Base-by-base conservation (phyloP, 1,140 invertebrate genomes). In the Drosophila guanche region DNA sequence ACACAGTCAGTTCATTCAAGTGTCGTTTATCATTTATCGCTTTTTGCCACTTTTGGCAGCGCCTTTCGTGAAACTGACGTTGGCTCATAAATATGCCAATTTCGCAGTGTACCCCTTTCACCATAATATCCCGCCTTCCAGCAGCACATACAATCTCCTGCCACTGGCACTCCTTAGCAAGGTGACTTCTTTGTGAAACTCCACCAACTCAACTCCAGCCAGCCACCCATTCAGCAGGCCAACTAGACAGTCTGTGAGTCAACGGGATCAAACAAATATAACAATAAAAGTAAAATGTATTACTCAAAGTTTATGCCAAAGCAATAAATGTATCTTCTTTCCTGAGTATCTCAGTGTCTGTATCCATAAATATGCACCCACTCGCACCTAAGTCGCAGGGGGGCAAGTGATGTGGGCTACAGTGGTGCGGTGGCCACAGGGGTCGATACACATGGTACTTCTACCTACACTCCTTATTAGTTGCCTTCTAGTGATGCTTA, bases 281-380 rank as follows among this genome's bases (percentile, higher is more conserved):
- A 85, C 81, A 86, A 88, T 85, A 85, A 85, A 85, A 85, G 74
- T 86, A 70, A 85, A 85, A 85, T 85, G 81, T 85, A 85, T 85
- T 86, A 77, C 81, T 67, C 65, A 81, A 72, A 88, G 81, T 85
- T 85, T 85, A 85, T 85, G 81, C 65, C 77, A 85, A 75, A 81
- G 81, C 81, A 81, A 85, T 85, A 85, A 85, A 85, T 85, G 81
- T 85, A 85, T 86, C 81, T 86, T 69, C 74, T 71, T 42, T 55
- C 65, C 51, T 77, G 71, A 73, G 60, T 79, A 67, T 58, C 76
- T 71, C 59, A 46, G 54, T 78, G 73, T 79, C 54, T 73, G 62
- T 68, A 76, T 70, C 77, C 73, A 81, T 85, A 86, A 85, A 85
- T 88, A 88, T 85, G 77, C 81, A 88, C 69, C 77, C 83, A 88